phyloP scores from a whole-genome alignment of 2,888 invertebrate species.

The Chirona hameri region DNA sequence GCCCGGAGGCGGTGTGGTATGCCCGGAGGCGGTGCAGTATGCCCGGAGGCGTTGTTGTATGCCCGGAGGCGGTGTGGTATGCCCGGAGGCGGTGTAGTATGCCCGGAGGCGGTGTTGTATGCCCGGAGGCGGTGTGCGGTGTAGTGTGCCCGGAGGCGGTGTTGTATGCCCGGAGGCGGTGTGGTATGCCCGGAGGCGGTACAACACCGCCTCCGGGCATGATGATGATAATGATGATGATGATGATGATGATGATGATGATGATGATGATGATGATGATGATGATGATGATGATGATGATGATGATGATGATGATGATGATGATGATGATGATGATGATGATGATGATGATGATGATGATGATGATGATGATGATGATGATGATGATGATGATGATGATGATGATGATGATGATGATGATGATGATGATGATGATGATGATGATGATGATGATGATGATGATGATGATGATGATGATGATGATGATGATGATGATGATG shows the following conservation, averaged over 20 bases:
- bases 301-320: not conserved
- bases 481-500: not conserved
- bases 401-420: constrained; percentile 10
- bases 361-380: constrained; percentile 22
- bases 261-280: not conserved
- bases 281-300: not conserved
- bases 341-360: constrained; percentile 22
- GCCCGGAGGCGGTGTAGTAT: too few relatives aligned
- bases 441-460: constrained; percentile 10
- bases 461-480: not conserved
- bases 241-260: not conserved
- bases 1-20: too few relatives aligned
- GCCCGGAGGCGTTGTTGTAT: too few relatives aligned
- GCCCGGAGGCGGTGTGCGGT: too few relatives aligned
- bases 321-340: constrained; percentile 10
- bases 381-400: constrained; percentile 4
- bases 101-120: too few relatives aligned
- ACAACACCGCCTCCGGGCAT: too few relatives aligned
- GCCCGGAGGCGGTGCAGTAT: too few relatives aligned
- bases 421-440: not conserved
- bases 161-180: too few relatives aligned
- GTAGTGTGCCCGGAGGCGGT: too few relatives aligned
- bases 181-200: too few relatives aligned
- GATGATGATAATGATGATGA: not conserved
- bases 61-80: too few relatives aligned